Evolutionary conservation across 2,113 vertebrate species (phyloP).

Genomic region (Tetrao urogallus): DNA sequence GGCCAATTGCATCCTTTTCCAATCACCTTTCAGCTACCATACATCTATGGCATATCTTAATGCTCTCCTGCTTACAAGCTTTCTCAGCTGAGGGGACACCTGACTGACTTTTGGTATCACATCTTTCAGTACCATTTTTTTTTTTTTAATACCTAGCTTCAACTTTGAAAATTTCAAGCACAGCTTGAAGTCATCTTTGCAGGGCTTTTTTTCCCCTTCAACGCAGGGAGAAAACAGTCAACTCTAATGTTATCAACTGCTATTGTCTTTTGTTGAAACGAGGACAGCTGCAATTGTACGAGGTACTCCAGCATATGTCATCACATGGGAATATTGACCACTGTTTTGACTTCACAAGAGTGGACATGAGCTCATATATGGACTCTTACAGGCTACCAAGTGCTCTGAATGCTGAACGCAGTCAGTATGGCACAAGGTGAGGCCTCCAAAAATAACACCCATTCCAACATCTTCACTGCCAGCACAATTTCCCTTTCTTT

Average conservation of each 20-base stretch:
- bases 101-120: not conserved
- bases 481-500: not conserved
- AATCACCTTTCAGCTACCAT: not conserved
- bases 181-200: not conserved
- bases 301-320: not conserved
- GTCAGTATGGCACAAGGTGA: not conserved
- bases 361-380: not conserved
- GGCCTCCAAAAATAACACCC: not conserved
- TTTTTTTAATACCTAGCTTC: not conserved
- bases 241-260: not conserved
- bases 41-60: not conserved
- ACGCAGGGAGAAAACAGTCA: accelerated
- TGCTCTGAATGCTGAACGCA: not conserved
- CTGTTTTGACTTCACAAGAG: not conserved
- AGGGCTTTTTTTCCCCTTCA: not conserved
- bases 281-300: not conserved
- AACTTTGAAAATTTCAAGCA: not conserved
- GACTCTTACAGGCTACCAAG: not conserved
- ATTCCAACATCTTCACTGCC: not conserved
- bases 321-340: not conserved
- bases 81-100: not conserved
- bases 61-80: not conserved
- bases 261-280: not conserved
- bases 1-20: not conserved
- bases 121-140: not conserved